These are phyloP conservation scores for Pangasius mekongensis DNA, from an alignment of 2,797 vertebrate genomes.

Conservation along the genomic window DNA sequence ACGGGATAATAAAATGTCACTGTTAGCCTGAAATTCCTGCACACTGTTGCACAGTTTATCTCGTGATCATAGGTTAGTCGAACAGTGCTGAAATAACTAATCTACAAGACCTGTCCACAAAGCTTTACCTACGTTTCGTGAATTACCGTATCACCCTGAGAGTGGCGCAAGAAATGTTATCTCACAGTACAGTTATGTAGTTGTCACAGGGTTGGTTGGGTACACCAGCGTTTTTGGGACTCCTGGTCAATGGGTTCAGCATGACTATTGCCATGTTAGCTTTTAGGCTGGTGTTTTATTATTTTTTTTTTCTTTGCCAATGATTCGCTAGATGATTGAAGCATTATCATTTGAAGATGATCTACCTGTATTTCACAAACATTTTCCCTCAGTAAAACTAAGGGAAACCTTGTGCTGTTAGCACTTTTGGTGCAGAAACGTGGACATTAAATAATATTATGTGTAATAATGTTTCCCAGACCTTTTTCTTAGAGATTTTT, in stretches of 20 bases:
- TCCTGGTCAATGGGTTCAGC: neutral
- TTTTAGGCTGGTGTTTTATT: neutral
- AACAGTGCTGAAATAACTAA: slow-evolving; percentile 4
- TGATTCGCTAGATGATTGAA: neutral
- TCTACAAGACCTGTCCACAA: neutral
- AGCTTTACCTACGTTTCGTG: neutral
- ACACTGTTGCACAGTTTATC: neutral
- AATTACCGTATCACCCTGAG: neutral
- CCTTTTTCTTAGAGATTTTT: neutral
- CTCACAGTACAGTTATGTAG: neutral
- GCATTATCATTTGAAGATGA: neutral
- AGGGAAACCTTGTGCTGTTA: neutral
- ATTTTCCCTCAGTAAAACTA: neutral
- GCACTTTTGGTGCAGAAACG: neutral
- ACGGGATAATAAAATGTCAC: neutral
- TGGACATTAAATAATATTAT: neutral
- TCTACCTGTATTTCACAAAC: neutral
- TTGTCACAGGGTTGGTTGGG: neutral
- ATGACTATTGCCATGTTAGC: neutral
- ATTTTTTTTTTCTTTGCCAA: no score
- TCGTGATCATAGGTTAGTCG: neutral
- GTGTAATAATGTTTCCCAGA: neutral
- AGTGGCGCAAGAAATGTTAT: slow-evolving; percentile 35
- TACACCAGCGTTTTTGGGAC: neutral
- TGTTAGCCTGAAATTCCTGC: neutral